phyloP scores from a whole-genome alignment of 23 tunicate genomes.

The Botrylloides violaceus region DNA sequence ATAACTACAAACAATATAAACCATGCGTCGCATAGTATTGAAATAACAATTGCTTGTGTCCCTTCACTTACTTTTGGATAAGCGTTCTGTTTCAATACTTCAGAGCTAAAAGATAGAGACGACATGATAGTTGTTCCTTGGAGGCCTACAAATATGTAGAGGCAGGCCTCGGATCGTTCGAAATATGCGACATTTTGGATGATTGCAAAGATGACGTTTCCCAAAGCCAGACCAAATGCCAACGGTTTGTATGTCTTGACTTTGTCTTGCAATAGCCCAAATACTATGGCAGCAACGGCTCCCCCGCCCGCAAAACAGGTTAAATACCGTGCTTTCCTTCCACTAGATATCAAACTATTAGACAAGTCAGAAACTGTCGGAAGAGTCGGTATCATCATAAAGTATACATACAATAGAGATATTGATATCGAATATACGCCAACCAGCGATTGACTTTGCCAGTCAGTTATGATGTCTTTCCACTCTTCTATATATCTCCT shows the following conservation, averaged over 20 bases:
- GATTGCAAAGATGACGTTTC: not conserved
- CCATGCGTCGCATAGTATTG: not conserved
- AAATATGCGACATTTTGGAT: not conserved
- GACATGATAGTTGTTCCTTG: not conserved
- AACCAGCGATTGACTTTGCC: not conserved
- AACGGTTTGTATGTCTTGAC: not conserved
- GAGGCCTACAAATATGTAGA: not conserved
- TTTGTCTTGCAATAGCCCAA: not conserved
- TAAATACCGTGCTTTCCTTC: not conserved
- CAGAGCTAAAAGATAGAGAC: not conserved
- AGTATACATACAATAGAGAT: not conserved
- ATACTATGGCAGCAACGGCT: not conserved
- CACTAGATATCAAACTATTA: not conserved
- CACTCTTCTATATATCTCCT: not conserved
- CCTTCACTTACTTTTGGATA: not conserved
- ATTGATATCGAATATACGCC: not conserved
- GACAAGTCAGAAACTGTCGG: not conserved
- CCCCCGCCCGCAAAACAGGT: not conserved
- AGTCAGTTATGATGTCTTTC: not conserved
- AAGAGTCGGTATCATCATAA: not conserved
- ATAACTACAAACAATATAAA: not conserved
- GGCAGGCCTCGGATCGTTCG: not conserved
- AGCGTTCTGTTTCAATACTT: not conserved
- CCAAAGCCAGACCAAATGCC: not conserved
- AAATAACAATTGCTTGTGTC: not conserved